phyloP scores from a whole-genome alignment of 2,888 invertebrate species.

The Drosophila pegasa region DNA sequence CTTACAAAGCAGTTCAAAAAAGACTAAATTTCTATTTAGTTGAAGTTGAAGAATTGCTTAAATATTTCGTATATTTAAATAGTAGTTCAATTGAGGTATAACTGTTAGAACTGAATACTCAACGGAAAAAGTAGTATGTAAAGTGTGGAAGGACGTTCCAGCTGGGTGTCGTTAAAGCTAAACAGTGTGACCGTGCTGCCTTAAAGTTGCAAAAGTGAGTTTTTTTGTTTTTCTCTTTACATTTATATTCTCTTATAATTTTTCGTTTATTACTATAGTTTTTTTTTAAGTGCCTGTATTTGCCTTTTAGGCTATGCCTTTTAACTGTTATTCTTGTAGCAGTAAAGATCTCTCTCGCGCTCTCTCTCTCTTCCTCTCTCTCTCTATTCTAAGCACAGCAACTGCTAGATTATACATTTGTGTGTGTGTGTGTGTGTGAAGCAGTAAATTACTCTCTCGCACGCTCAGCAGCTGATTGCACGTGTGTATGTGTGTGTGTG shows the following conservation, averaged over 20 bases:
- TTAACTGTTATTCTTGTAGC: slow-evolving; percentile 33
- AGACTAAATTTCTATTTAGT: slow-evolving; percentile 10
- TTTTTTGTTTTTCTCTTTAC: slow-evolving; percentile 12
- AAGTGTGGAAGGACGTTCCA: slow-evolving; percentile 28
- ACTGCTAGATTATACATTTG: slow-evolving; percentile 14
- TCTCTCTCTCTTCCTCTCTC: slow-evolving; percentile 37
- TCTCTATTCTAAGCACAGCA: slow-evolving; percentile 32
- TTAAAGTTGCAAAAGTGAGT: slow-evolving; percentile 7
- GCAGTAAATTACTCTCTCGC: slow-evolving; percentile 2
- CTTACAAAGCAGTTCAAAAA: neutral
- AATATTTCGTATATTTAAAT: slow-evolving; percentile 33
- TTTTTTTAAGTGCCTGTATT: slow-evolving; percentile 36
- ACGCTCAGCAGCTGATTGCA: slow-evolving; percentile 17
- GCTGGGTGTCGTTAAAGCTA: slow-evolving; percentile 40
- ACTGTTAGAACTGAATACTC: slow-evolving; percentile 29
- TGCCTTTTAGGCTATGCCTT: slow-evolving; percentile 52
- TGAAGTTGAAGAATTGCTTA: neutral
- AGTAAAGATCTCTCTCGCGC: slow-evolving; percentile 1
- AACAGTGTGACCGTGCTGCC: slow-evolving; percentile 43
- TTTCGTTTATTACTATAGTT: slow-evolving; percentile 17
- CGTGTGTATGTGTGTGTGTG: slow-evolving; percentile 7
- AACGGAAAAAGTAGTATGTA: slow-evolving; percentile 14
- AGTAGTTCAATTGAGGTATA: slow-evolving; percentile 39
- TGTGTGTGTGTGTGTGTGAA: neutral
- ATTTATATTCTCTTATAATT: slow-evolving; percentile 14